phyloP scores from a whole-genome alignment of 1,140 invertebrate species.

The Drosophila micromelanica region DNA sequence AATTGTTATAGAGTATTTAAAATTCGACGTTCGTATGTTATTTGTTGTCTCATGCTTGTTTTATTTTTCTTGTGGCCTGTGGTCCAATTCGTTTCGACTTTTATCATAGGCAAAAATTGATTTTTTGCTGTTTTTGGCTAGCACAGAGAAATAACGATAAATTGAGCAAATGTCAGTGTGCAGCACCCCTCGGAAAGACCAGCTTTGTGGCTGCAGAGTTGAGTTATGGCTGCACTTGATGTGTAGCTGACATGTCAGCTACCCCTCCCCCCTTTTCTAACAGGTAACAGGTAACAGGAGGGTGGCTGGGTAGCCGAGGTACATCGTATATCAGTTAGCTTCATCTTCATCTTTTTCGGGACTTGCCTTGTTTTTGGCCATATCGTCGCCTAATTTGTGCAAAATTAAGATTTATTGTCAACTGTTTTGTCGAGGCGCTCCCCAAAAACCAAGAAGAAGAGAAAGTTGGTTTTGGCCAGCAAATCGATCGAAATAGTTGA shows the following conservation, averaged over 20 bases:
- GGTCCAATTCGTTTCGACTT: slow-evolving; percentile 38
- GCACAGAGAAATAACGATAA: slow-evolving; percentile 75
- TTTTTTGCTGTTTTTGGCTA: slow-evolving; percentile 61
- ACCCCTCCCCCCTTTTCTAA: neutral
- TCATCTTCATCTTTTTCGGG: slow-evolving; percentile 32
- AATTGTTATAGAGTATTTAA: slow-evolving; percentile 5
- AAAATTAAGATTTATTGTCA: slow-evolving; percentile 78
- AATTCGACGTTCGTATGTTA: neutral
- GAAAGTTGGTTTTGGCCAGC: slow-evolving; percentile 42
- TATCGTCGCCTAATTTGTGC: slow-evolving; percentile 78
- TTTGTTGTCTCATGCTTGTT: slow-evolving; percentile 16
- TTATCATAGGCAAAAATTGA: slow-evolving; percentile 79
- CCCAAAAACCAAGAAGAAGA: slow-evolving; percentile 4
- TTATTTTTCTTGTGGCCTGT: slow-evolving; percentile 27
- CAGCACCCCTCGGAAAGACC: slow-evolving; percentile 16
- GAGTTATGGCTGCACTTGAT: slow-evolving; percentile 75
- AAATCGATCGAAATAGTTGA: slow-evolving; percentile 40
- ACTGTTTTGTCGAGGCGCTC: slow-evolving; percentile 17
- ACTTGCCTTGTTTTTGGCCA: slow-evolving; percentile 46
- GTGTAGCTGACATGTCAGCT: slow-evolving; percentile 57
- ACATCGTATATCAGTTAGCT: slow-evolving; percentile 26
- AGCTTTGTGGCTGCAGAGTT: slow-evolving; percentile 45
- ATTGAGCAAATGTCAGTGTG: slow-evolving; percentile 78
- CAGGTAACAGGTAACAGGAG: slow-evolving; percentile 22
- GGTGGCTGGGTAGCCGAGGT: neutral